Base-by-base conservation (phyloP, 1,140 invertebrate genomes). In the Macrosteles quadrilineatus region DNA sequence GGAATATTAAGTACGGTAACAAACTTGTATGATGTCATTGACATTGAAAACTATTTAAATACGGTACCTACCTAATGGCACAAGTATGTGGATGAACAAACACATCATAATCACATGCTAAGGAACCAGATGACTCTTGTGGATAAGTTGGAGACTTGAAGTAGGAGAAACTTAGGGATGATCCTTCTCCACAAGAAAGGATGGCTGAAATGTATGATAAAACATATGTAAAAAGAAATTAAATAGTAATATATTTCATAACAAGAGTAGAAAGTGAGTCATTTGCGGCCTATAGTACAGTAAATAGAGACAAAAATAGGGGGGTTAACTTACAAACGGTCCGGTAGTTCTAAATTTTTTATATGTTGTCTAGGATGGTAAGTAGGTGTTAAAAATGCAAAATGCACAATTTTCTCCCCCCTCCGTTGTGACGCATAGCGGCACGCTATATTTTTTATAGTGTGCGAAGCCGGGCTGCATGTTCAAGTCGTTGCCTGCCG, bases 91-190 rank as follows among this genome's bases (percentile, higher is more conserved):
- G 68, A 65, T 75, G 76, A 14, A 81, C 70, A 9, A 74, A 68
- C 2, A 80, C 50, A n/a, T 80, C 78, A 70, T 76, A 79, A 57
- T 80, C 78, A 67, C 80, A 81, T 9, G 80, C 77, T 1, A 80
- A 65, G 21, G 77, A 78, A 1, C 80, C 80, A n/a, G 74, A 57
- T 2, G 77, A 74, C 27, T 77, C 78, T 1, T 73, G 72, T 14
- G 79, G 77, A 68, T 74, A 78, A 6, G 76, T 76, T 1, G 80
- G 80, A 0, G 78, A 80, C 40, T 77, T 72, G 63, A 79, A 77
- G 63, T 76, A 77, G 1, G 78, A 75, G 0, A 75, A 64, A 32
- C 72, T 57, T 71, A 80, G 77, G 4, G 55, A 59, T 0, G 78
- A 74, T 0, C 73, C 71, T 65, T 79, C 76, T 17, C 77, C 80